phyloP scores from a whole-genome alignment of 2,888 invertebrate genomes.

The Noctua pronuba region DNA sequence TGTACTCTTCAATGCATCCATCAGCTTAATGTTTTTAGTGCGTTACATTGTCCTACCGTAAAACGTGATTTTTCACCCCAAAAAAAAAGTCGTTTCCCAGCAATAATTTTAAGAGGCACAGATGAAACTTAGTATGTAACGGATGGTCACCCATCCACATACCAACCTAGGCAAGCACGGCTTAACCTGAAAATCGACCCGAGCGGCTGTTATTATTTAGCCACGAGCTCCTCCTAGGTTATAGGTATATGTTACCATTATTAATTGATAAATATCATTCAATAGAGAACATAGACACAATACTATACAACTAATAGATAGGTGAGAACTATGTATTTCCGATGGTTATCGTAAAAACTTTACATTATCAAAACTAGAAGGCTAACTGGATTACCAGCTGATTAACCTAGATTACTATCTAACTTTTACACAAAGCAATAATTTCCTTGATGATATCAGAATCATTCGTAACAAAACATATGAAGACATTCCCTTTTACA shows the following conservation, averaged over 20 bases:
- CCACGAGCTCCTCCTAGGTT: not conserved
- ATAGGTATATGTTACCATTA: not conserved
- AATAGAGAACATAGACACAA: not conserved
- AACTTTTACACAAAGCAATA: not conserved
- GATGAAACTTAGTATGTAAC: no score
- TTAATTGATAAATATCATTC: not conserved
- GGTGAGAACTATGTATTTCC: not conserved
- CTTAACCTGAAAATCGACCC: no score
- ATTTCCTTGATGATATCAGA: not conserved
- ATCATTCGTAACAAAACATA: not conserved
- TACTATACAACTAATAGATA: not conserved
- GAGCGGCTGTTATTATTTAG: no score
- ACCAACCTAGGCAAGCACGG: no score
- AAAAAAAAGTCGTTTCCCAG: no score
- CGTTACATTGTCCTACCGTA: no score
- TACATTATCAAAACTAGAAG: not conserved
- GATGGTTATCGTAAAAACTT: not conserved
- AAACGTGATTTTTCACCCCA: no score
- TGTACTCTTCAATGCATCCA: no score
- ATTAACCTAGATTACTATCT: not conserved
- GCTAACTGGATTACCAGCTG: not conserved
- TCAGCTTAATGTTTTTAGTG: no score
- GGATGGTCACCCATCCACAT: no score
- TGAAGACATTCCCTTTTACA: not conserved
- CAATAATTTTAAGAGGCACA: no score